phyloP scores from a whole-genome alignment of 2,113 vertebrate species.

The Piprites chloris region DNA sequence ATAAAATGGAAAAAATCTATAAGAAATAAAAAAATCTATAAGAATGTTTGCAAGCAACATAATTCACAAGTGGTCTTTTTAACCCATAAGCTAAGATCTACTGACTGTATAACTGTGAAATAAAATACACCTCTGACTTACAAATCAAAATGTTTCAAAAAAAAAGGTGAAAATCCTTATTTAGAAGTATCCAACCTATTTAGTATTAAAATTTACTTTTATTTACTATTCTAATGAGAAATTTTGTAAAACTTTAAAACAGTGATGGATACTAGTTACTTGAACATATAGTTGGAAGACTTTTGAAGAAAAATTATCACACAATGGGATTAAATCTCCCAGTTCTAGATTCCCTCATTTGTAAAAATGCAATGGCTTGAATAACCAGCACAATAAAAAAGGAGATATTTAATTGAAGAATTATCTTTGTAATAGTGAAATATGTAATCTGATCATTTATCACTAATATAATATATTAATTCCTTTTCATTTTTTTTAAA shows the following conservation, averaged over 20 bases:
- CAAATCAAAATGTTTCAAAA: neutral
- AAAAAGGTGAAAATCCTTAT: neutral
- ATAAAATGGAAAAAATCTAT: neutral
- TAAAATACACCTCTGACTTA: neutral
- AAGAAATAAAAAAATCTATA: neutral
- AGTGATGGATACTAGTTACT: neutral
- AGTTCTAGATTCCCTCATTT: neutral
- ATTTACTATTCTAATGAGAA: neutral
- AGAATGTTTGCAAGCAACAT: neutral
- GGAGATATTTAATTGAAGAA: neutral
- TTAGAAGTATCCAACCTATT: neutral
- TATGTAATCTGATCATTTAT: neutral
- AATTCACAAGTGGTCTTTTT: neutral
- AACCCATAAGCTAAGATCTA: neutral
- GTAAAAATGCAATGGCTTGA: neutral
- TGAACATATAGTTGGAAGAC: neutral
- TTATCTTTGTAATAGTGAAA: neutral
- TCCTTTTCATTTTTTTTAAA: neutral
- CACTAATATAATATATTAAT: neutral
- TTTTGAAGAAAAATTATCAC: neutral
- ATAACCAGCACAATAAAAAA: neutral
- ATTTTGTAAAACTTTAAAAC: neutral
- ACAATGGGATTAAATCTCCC: neutral
- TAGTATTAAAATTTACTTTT: neutral
- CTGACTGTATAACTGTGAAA: neutral